phyloP scores from a whole-genome alignment of 2,797 vertebrate genomes.

The Tolypeutes matacus region DNA sequence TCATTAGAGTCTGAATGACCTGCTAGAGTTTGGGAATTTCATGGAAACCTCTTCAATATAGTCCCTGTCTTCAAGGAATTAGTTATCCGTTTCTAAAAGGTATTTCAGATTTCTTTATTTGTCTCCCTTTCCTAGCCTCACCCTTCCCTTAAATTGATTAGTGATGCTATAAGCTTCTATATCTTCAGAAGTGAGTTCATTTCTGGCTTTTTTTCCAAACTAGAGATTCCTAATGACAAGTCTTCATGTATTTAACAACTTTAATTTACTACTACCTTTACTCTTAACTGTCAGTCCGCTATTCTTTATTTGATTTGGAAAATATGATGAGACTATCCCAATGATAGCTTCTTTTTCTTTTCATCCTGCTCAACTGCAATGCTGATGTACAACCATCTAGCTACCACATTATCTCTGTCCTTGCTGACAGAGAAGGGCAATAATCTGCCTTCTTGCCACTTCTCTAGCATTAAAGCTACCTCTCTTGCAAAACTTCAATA shows the following conservation, averaged over 20 bases:
- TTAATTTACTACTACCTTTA: neutral
- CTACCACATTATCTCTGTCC: neutral
- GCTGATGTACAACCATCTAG: too few relatives aligned
- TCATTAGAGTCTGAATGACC: neutral
- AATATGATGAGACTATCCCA: neutral
- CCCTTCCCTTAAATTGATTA: neutral
- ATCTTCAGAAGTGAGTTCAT: neutral
- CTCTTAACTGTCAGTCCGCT: neutral
- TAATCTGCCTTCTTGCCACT: neutral
- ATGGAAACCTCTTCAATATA: neutral
- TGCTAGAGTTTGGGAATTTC: neutral
- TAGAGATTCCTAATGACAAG: neutral
- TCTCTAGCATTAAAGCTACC: neutral
- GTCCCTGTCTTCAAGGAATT: neutral
- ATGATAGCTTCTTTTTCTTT: neutral
- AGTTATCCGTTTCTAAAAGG: neutral
- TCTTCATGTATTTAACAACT: neutral
- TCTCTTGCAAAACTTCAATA: neutral
- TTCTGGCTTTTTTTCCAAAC: rapidly evolving
- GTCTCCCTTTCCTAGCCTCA: neutral
- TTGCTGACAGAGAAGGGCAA: neutral
- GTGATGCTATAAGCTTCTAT: too few relatives aligned
- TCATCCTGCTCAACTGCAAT: neutral
- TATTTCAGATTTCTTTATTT: neutral
- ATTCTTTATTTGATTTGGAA: constrained; percentile 31